These are phyloP conservation scores for Malthinus seriepunctatus DNA, from an alignment of 2,888 invertebrate genomes.

Conservation along the genomic window DNA sequence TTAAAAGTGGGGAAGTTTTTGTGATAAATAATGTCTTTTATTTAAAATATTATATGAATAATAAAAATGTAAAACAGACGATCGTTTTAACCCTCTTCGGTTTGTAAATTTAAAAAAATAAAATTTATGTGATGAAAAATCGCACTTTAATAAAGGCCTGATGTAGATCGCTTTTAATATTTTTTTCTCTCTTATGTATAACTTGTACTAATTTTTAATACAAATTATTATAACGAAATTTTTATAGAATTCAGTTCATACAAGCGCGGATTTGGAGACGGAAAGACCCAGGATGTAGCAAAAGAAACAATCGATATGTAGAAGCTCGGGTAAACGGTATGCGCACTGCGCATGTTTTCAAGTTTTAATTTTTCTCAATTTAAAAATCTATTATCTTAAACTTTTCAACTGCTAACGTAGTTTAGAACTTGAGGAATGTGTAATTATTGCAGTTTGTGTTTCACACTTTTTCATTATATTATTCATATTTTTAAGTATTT, in stretches of 20 bases:
- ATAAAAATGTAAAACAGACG: too few relatives aligned
- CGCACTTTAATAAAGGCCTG: background rate
- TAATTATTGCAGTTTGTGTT: conserved; percentile 4
- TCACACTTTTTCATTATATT: conserved; percentile 2
- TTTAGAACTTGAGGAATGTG: conserved; percentile 15
- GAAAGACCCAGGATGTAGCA: conserved; percentile 40
- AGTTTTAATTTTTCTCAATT: conserved; percentile 35
- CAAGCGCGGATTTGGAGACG: conserved; percentile 38
- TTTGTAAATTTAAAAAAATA: too few relatives aligned
- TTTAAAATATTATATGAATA: too few relatives aligned
- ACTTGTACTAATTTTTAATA: background rate
- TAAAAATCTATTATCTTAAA: conserved; percentile 14
- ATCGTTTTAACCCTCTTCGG: too few relatives aligned
- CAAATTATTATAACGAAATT: conserved; percentile 10
- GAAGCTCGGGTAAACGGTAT: conserved; percentile 41
- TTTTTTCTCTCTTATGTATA: conserved; percentile 1
- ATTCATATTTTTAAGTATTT: background rate
- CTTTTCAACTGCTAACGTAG: conserved; percentile 8
- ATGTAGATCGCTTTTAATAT: conserved; percentile 1
- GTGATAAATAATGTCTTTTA: too few relatives aligned
- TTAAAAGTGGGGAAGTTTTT: too few relatives aligned
- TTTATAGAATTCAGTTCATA: conserved; percentile 36
- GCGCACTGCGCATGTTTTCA: conserved; percentile 45
- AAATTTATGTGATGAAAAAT: too few relatives aligned
- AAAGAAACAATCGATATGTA: conserved; percentile 46